These are phyloP conservation scores for Hiodon alosoides DNA, from an alignment of 2,113 vertebrate genomes.

Conservation along the genomic window DNA sequence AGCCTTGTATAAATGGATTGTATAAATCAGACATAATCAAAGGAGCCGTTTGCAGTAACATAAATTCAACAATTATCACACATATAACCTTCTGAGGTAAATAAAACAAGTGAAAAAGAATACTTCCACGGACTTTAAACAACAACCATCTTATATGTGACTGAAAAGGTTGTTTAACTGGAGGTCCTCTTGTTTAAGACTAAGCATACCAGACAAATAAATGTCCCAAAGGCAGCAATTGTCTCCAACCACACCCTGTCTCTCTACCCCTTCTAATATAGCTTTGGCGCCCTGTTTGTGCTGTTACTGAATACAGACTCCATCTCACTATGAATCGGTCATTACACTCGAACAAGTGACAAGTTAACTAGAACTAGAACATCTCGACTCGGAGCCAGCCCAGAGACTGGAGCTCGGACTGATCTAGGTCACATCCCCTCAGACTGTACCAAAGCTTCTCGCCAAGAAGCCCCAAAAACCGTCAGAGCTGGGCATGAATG, in stretches of 20 bases:
- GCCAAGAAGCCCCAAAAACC: constrained; percentile 3
- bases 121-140: neutral
- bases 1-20: too few species aligned
- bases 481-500: constrained; percentile 20
- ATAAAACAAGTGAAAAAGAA: neutral
- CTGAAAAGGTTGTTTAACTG: neutral
- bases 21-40: too few species aligned
- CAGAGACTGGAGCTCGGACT: constrained; percentile 29
- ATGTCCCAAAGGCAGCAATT: constrained; percentile 45
- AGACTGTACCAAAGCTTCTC: constrained; percentile 20
- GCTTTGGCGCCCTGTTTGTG: too few species aligned
- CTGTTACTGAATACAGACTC: neutral
- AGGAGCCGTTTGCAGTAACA: too few species aligned
- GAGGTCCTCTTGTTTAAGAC: neutral
- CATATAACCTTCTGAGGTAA: neutral
- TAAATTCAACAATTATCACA: neutral
- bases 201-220: constrained; percentile 30
- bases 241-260: constrained; percentile 49
- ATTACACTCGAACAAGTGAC: neutral
- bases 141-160: neutral
- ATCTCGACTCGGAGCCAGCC: constrained; percentile 23
- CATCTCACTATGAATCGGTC: neutral
- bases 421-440: constrained; percentile 45
- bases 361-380: constrained; percentile 12
- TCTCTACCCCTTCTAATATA: constrained; percentile 23